Base-by-base conservation (phyloP, 2,888 invertebrate species). In the Phortica magna region DNA sequence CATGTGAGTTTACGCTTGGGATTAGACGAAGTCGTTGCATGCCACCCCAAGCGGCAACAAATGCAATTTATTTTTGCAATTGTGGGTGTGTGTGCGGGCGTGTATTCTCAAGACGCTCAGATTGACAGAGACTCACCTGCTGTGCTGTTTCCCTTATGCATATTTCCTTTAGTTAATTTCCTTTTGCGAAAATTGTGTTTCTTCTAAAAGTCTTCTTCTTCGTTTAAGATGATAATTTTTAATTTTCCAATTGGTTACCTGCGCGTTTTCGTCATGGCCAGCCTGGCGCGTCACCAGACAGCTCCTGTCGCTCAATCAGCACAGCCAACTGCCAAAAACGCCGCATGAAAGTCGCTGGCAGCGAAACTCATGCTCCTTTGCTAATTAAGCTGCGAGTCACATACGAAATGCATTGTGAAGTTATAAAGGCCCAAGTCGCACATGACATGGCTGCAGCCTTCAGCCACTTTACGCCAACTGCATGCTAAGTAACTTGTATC, bases 401-500 rank as follows among this genome's bases (percentile, higher is more conserved):
- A 53, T 43, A 84, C 85, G 80, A 78, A 87, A 77, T 77, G 81
- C 80, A 84, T 80, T 80, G 78, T 67, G 43, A 71, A 71, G 17
- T 71, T 71, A 71, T 55, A 71, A 71, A 55, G n/a, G 68, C 17
- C 12, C 48, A 12, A 12, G 48, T 12, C 48, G 14, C 10, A 48
- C 48, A 48, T 14, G 48, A 48, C 59, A 61, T 61, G 61, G 61
- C 22, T 17, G 31, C 85, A 87, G 88, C 83, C 88, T 87, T 88
- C 88, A 86, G 87, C 84, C 85, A 84, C 75, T 76, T 85, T 81
- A 73, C 75, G 87, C 79, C 76, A 80, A 74, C 59, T 79, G 89
- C 85, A 86, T 86, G 83, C 80, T 82, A 86, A 86, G 57, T 74
- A 82, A 78, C 61, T 55, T 48, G n/a, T 64, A 53, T 53, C 65